Conservation (phyloP, 2,888 invertebrate species). For the Parascotia fuliginaria region DNA sequence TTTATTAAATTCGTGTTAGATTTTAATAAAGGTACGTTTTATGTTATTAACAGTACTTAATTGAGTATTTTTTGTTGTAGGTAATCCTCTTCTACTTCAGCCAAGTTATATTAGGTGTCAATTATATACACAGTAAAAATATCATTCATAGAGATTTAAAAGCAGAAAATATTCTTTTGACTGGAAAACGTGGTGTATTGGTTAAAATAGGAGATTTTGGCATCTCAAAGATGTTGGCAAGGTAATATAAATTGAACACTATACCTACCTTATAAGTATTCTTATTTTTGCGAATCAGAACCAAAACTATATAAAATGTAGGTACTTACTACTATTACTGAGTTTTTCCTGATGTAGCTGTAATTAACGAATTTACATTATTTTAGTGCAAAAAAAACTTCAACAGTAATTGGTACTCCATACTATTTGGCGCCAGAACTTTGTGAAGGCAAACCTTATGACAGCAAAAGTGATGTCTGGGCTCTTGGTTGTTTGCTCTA, state of each 20-base stretch:
- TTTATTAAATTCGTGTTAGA: no score
- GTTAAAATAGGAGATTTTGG: conserved; percentile 95
- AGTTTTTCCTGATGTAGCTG: no score
- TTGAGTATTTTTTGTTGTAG: conserved; percentile 70
- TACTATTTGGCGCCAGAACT: conserved; percentile 95
- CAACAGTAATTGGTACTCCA: conserved; percentile 91
- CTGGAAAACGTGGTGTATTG: conserved; percentile 88
- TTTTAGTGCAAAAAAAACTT: conserved; percentile 85
- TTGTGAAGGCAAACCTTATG: conserved; percentile 91
- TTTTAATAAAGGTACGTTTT: no score
- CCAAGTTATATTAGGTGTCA: conserved; percentile 91
- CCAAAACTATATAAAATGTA: no score
- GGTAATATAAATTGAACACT: conserved; percentile 74
- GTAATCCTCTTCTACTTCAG: conserved; percentile 89
- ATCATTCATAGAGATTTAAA: conserved; percentile 94
- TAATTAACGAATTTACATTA: not conserved
- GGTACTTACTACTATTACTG: no score
- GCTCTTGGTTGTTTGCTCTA: conserved; percentile 94
- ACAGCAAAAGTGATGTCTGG: conserved; percentile 94
- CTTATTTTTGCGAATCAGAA: no score
- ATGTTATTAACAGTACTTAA: no score
- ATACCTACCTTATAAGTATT: no score
- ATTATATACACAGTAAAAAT: conserved; percentile 92
- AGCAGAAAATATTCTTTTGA: conserved; percentile 92
- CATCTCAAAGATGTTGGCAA: conserved; percentile 90